A percentile compares a stretch with the other conserved stretches of the same genome.
These are phyloP conservation scores for Sebastes itinus DNA, from an alignment of 2,797 vertebrate genomes.

Conservation along the genomic window DNA sequence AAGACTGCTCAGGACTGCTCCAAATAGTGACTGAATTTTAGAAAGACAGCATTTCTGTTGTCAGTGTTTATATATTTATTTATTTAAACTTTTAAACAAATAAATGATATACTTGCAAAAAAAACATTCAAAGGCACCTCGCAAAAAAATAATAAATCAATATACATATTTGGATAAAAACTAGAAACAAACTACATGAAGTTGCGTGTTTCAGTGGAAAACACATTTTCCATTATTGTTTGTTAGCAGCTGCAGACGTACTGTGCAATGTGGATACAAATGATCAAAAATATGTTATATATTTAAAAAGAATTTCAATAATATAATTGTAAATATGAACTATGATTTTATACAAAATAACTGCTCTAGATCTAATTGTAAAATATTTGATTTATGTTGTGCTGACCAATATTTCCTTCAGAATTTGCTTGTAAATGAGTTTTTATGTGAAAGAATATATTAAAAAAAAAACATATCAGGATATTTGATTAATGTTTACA, in stretches of 20 bases:
- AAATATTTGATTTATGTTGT: neutral
- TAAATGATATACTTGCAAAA: neutral
- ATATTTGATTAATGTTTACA: neutral
- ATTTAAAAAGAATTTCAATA: neutral
- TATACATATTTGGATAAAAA: neutral
- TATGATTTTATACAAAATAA: neutral
- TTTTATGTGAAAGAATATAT: neutral
- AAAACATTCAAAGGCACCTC: neutral
- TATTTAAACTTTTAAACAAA: neutral
- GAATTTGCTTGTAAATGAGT: neutral
- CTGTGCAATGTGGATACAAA: neutral
- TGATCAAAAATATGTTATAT: neutral
- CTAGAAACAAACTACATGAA: neutral
- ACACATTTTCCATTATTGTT: neutral
- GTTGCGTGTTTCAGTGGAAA: neutral
- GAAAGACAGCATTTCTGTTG: neutral
- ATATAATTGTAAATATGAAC: neutral
- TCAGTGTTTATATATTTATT: neutral
- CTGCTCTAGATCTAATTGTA: neutral
- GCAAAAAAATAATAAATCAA: neutral
- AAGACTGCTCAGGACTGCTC: neutral
- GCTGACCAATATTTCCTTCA: neutral
- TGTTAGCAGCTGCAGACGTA: neutral
- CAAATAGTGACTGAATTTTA: neutral
- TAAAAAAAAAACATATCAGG: neutral